Evolutionary conservation across 2,113 vertebrate genomes (phyloP), one percentile per base, ranked within the genome.

Genomic region (Lathamus discolor): DNA sequence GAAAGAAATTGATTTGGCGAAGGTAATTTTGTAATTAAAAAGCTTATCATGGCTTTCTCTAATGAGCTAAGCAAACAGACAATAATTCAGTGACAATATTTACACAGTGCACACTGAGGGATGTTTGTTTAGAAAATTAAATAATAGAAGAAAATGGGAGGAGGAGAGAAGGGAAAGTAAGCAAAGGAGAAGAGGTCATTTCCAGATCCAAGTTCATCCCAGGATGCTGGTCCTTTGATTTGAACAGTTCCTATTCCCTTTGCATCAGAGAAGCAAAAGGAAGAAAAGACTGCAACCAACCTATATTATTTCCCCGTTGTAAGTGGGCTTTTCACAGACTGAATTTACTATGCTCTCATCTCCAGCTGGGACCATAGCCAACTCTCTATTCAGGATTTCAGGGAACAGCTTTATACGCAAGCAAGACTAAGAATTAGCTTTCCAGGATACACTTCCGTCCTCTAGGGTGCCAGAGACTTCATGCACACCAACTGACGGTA

Each of bases 1-100:
- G 94, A 97, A 98, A 97, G 86, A 96, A 98, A 98, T 98, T 98
- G 97, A 98, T 98, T 98, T 97, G 94, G 97, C 31, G 73, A 96
- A 97, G 93, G 95, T 98, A 98, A 98, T 98, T 98, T 98, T 98
- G 96, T 98, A 98, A 98, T 98, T 98, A 98, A 98, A 98, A 98
- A 98, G 98, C 98, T 98, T 98, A 98, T 98, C 98, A 97, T 98
- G 95, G 96, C 93, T 98, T 97, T 98, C 96, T 96, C 92, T 98
- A 98, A 98, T 98, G 98, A 98, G 97, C 94, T 98, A 97, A 98
- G 96, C 96, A 98, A 98, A 98, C 96, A 98, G 96, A 95, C 97
- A 97, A 95, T 97, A 98, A 98, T 98, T 98, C 96, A 97, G 97
- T 97, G 98, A 97, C 94, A 98, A 98, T 98, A 98, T 98, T 98